Evolutionary conservation across 2,113 vertebrate species (phyloP).

Genomic region (Spizaetus ornatus): DNA sequence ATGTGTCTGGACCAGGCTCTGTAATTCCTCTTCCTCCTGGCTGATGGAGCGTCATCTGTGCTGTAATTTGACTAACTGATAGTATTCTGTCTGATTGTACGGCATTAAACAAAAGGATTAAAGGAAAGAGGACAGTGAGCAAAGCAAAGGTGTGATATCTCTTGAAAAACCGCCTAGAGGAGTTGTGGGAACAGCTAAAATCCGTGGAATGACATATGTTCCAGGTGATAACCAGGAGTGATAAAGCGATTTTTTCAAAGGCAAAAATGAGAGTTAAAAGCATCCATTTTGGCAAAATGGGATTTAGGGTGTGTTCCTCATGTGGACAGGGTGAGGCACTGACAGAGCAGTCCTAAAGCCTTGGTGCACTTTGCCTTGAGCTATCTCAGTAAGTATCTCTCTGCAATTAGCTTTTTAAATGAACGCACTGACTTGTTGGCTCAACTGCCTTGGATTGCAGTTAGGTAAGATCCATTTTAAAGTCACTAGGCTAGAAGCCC

Average conservation of each 20-base stretch:
- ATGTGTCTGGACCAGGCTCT: background rate
- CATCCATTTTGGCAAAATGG: background rate
- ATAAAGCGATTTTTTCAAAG: background rate
- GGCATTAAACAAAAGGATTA: background rate
- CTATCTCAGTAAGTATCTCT: background rate
- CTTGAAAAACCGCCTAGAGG: background rate
- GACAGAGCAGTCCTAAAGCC: background rate
- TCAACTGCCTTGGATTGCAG: background rate
- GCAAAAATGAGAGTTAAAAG: background rate
- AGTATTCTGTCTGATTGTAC: background rate
- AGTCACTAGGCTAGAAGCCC: background rate
- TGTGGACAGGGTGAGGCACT: background rate
- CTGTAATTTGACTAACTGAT: conserved; percentile 15
- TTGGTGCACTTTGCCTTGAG: background rate
- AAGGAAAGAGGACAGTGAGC: background rate
- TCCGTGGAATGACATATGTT: background rate
- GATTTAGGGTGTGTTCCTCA: background rate
- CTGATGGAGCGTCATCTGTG: background rate
- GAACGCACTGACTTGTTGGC: background rate
- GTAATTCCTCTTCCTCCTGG: background rate
- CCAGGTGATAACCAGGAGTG: background rate
- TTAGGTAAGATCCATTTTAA: background rate
- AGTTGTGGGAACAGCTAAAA: background rate
- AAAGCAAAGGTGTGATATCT: background rate
- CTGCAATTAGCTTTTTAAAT: background rate